Base-by-base conservation (phyloP, 2,888 invertebrate species). In the Nemurella pictetii region DNA sequence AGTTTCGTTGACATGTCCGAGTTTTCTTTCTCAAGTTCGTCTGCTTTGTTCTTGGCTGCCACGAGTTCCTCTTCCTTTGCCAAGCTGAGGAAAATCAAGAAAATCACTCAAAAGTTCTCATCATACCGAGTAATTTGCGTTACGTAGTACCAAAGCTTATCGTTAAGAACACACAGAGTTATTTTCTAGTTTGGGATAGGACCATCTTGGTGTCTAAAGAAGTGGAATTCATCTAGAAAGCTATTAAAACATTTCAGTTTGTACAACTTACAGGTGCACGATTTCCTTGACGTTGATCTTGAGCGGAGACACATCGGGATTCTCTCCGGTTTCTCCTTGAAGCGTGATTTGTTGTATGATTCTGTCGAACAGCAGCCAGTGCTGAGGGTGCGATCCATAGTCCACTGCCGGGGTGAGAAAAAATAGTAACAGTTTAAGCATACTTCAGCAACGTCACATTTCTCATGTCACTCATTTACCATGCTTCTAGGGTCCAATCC, bases 51-150 rank as follows among this genome's bases (percentile, higher is more conserved):
- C 87, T 96, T 94, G 0, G 97, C 97, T 3, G 95, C 96, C 0
- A 96, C 95, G 75, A 98, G 91, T 89, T 98, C 97, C 89, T 98
- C 97, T 90, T 98, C 98, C 90, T 97, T 98, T 25, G 98, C 98
- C 87, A 98, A 91, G 87, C 92, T 92, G 86, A 0, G 87, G 25
- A 80, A 30, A 78, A 30, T 27, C 77, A 78, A 28, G 7, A 28
- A 78, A 29, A 15, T 7, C 7, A 25, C 20, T 74, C 15, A 7
- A 25, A 74, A 74, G 9, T 36, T 9, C 7, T 36, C 36, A n/a
- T n/a, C n/a, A n/a, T n/a, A n/a, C n/a, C n/a, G n/a, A n/a, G n/a
- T n/a, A n/a, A n/a, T n/a, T n/a, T n/a, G n/a, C n/a, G n/a, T n/a
- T n/a, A n/a, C n/a, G n/a, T n/a, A n/a, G n/a, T n/a, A n/a, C n/a